Evolutionary conservation across 2,113 vertebrate genomes (phyloP).

Genomic region (Pollachius pollachius): DNA sequence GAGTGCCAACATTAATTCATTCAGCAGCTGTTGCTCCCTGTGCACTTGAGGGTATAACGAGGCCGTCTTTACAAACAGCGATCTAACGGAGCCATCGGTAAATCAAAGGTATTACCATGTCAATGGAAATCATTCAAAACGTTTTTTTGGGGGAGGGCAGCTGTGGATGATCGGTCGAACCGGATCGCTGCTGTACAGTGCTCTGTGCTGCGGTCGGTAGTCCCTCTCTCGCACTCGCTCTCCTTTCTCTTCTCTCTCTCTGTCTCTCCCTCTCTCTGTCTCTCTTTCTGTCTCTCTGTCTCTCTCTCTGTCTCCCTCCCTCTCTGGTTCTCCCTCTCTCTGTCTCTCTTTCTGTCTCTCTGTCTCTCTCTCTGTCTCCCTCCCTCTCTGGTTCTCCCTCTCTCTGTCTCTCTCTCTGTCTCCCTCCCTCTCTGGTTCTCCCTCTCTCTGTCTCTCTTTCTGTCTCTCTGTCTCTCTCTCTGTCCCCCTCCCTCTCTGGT

Average conservation of each 20-base stretch:
- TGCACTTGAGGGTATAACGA: constrained; percentile 8
- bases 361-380: too few relatives aligned
- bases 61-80: constrained; percentile 2
- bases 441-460: too few relatives aligned
- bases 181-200: background rate
- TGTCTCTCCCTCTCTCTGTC: background rate
- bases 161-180: constrained; percentile 1
- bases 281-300: background rate
- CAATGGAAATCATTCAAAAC: constrained; percentile 29
- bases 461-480: background rate
- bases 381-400: too few relatives aligned
- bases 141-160: constrained; percentile 3
- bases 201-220: constrained; percentile 4
- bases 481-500: background rate
- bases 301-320: too few relatives aligned
- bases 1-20: constrained; percentile 5
- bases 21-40: constrained; percentile 31
- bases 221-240: too few relatives aligned
- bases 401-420: too few relatives aligned
- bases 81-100: background rate
- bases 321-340: too few relatives aligned
- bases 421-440: too few relatives aligned
- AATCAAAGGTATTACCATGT: background rate
- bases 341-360: too few relatives aligned
- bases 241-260: too few relatives aligned